These are phyloP conservation scores for Chiloscyllium punctatum DNA, from an alignment of 2,797 vertebrate genomes.

Conservation along the genomic window DNA sequence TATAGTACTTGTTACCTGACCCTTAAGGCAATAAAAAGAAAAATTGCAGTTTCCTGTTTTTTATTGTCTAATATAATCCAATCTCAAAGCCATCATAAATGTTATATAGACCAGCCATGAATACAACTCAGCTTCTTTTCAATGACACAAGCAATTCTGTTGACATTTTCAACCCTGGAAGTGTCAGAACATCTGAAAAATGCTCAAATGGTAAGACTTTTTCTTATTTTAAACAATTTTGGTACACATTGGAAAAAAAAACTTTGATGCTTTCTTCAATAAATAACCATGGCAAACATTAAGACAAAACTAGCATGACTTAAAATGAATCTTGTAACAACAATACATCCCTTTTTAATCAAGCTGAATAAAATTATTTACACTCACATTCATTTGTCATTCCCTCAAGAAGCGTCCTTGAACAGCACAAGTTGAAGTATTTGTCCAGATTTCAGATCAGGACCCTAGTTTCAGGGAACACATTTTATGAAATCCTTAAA, in stretches of 20 bases:
- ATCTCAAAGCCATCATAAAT: conserved; percentile 37
- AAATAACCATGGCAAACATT: neutral
- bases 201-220: conserved; percentile 20
- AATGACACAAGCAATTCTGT: conserved; percentile 36
- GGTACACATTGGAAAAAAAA: conserved; percentile 10
- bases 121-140: conserved; percentile 36
- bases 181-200: conserved; percentile 35
- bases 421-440: neutral
- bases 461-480: neutral
- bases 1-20: conserved; percentile 30
- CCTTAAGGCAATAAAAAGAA: conserved; percentile 36
- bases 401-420: neutral
- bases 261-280: conserved; percentile 15
- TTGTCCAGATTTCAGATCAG: neutral
- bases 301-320: neutral
- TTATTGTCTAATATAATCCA: conserved; percentile 34
- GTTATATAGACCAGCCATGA: conserved; percentile 24
- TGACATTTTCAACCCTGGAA: conserved; percentile 38
- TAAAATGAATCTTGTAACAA: neutral
- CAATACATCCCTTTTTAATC: neutral
- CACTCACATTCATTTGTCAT: neutral
- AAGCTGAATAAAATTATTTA: neutral
- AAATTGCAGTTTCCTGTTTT: conserved; percentile 33
- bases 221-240: conserved; percentile 21
- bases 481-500: neutral